Evolutionary conservation across 1,140 invertebrate species (phyloP).

Genomic region (Campoletis sonorensis): DNA sequence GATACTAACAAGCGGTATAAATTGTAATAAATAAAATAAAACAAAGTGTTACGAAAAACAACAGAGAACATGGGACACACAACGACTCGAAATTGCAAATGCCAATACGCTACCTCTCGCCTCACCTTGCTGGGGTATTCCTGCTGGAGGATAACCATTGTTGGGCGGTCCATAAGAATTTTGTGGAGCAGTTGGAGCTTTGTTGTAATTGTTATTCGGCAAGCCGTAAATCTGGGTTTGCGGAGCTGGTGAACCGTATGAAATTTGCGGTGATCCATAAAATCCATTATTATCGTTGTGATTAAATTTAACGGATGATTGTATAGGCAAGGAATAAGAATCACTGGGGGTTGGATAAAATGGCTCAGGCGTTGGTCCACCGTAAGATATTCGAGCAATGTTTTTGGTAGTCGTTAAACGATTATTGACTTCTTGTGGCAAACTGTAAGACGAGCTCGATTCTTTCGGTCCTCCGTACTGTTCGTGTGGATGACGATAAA

Average conservation of each 20-base stretch:
- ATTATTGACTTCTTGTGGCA: slow-evolving; percentile 3
- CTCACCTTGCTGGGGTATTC: slow-evolving; percentile 69
- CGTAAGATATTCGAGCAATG: slow-evolving; percentile 41
- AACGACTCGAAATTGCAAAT: slow-evolving; percentile 15
- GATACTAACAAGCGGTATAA: no score
- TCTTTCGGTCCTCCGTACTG: slow-evolving; percentile 49
- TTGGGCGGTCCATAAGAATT: slow-evolving; percentile 75
- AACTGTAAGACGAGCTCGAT: slow-evolving; percentile 45
- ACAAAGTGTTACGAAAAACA: slow-evolving; percentile 26
- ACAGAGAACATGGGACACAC: slow-evolving; percentile 14
- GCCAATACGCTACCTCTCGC: slow-evolving; percentile 61
- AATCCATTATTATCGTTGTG: slow-evolving; percentile 60
- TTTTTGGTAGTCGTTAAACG: slow-evolving; percentile 9
- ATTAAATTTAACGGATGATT: slow-evolving; percentile 48
- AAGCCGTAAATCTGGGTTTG: slow-evolving; percentile 63
- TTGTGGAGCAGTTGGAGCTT: slow-evolving; percentile 68
- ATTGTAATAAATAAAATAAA: background rate
- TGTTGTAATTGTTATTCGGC: slow-evolving; percentile 72
- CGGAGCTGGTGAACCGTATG: slow-evolving; percentile 4
- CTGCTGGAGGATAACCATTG: slow-evolving; percentile 62
- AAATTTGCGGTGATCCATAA: slow-evolving; percentile 59
- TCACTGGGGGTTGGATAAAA: slow-evolving; percentile 52
- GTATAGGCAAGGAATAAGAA: slow-evolving; percentile 59
- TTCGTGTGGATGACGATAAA: slow-evolving; percentile 54
- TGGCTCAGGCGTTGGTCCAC: slow-evolving; percentile 41